Evolutionary conservation across 2,113 vertebrate species (phyloP), one percentile per base, ranked within the genome.

Genomic region (Nesospiza acunhae): DNA sequence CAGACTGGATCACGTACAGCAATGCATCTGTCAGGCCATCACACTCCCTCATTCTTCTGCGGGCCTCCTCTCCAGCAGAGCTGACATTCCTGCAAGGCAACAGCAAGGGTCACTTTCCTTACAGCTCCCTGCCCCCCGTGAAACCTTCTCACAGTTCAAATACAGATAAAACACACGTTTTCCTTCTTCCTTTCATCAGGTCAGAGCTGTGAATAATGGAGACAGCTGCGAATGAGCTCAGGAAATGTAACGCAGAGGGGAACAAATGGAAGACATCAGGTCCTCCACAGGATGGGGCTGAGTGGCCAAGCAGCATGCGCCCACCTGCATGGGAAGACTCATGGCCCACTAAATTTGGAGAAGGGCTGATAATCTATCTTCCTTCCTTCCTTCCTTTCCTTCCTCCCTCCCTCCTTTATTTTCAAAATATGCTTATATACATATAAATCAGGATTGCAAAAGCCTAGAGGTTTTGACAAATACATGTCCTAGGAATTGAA

Each of bases 11-110:
- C 97, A 99, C 99, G 55, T 99, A 99, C 75, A 99, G 98, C 98
- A 99, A 98, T 42, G 99, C 99, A 20, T 99, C 99, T 9, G 99
- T 99, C 97, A 99, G 98, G 85, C 99, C 99, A 30, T 99, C 99
- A 72, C 99, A 99, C 96, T 99, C 99, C 93, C 99, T 98, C 99
- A 99, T 99, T 94, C 99, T 98, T 78, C 99, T 98, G 91, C 99
- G 98, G 64, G 99, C 99, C 97, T 99, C 99, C 96, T 99, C 99
- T 94, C 99, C 99, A 58, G 99, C 99, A 28, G 99, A 99, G 97
- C 99, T 99, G 94, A 99, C 99, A 90, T 99, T 99, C 98, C 99
- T 99, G 98, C 37, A 98, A 98, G 87, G 92, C 77, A 98, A 97
- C 70, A 78, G 78, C 30, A 87, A n/a, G 18, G 4, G 16, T 98